Percentiles rank a stretch among this genome's conserved stretches.
phyloP scores from a whole-genome alignment of 2,888 invertebrate species.

The Sympetrum striolatum region DNA sequence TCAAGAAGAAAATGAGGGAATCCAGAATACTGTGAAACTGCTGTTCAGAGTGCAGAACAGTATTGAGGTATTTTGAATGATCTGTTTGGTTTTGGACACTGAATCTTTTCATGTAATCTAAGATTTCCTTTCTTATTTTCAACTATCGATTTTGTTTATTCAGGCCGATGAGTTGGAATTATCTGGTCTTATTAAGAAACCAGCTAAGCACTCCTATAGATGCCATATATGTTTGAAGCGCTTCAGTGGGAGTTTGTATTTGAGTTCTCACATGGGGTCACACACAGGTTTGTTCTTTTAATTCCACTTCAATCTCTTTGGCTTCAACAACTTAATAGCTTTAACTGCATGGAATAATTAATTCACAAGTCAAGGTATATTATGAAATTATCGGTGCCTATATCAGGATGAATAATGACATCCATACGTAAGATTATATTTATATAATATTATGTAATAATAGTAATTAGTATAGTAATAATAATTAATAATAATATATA shows the following conservation, averaged over 20 bases:
- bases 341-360: too few species aligned
- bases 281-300: slow-evolving; percentile 23
- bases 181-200: slow-evolving; percentile 18
- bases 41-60: slow-evolving; percentile 3
- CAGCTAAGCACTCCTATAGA: background rate
- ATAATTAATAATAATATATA: too few species aligned
- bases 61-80: background rate
- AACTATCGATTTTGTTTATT: background rate
- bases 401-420: too few species aligned
- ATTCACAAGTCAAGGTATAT: too few species aligned
- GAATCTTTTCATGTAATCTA: background rate
- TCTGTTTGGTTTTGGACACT: background rate
- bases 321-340: too few species aligned
- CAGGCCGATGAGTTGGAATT: slow-evolving; percentile 17
- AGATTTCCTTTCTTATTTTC: background rate
- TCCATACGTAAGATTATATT: too few species aligned
- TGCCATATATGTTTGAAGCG: slow-evolving; percentile 44
- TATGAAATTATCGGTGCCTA: background rate
- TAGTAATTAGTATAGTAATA: too few species aligned
- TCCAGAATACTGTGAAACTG: background rate
- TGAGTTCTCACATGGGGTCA: slow-evolving; percentile 37
- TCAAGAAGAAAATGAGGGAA: background rate
- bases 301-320: background rate
- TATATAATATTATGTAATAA: too few species aligned
- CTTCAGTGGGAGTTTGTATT: slow-evolving; percentile 36